Evolutionary conservation across 2,797 vertebrate species (phyloP).

Genomic region (Menidia menidia): DNA sequence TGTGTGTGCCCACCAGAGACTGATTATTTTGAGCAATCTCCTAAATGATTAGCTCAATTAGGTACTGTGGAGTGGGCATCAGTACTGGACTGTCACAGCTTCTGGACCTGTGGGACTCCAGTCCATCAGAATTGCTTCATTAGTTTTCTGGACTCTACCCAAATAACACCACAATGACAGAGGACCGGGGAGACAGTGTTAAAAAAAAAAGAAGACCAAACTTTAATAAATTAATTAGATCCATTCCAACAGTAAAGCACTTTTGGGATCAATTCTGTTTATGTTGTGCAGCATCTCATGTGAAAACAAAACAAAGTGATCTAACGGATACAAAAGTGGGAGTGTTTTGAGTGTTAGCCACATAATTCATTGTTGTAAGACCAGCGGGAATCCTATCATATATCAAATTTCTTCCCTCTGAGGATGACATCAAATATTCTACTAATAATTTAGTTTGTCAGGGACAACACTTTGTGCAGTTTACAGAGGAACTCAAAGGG

Average conservation of each 20-base stretch:
- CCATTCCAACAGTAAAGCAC: conserved; percentile 56
- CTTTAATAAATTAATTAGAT: conserved; percentile 69
- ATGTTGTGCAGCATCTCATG: conserved; percentile 75
- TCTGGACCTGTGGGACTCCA: conserved; percentile 73
- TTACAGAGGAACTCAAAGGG: conserved; percentile 72
- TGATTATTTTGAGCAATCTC: conserved; percentile 81
- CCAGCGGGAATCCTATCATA: conserved; percentile 68
- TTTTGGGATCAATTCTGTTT: conserved; percentile 77
- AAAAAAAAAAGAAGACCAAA: conserved; percentile 47
- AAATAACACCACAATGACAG: conserved; percentile 69
- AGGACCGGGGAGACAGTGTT: conserved; percentile 39
- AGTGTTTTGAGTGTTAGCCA: conserved; percentile 79
- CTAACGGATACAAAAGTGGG: conserved; percentile 77
- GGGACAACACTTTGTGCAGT: conserved; percentile 67
- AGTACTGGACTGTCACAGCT: conserved; percentile 68
- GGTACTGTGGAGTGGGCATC: conserved; percentile 71
- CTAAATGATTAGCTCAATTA: conserved; percentile 86
- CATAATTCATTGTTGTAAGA: conserved; percentile 76
- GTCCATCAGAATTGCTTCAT: conserved; percentile 82
- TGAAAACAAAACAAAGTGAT: conserved; percentile 78
- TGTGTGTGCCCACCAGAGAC: conserved; percentile 76
- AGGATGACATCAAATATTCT: conserved; percentile 77
- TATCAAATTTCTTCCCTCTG: conserved; percentile 66
- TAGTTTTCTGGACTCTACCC: conserved; percentile 80
- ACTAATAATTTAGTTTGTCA: conserved; percentile 80